These are phyloP conservation scores for Dendroctonus valens DNA, from an alignment of 1,140 invertebrate species.

Conservation along the genomic window DNA sequence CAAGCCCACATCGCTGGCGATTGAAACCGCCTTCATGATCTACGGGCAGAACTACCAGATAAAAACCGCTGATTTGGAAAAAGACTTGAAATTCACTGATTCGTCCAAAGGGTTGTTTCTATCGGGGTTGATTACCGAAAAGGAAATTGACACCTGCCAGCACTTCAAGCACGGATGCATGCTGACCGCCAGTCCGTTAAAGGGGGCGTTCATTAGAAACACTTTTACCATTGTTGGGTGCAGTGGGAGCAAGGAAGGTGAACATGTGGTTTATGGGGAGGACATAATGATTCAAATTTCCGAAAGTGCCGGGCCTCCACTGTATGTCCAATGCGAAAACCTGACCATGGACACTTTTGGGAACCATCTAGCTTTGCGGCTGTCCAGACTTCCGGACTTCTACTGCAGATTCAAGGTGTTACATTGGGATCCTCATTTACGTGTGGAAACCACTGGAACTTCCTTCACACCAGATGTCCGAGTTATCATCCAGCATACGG, in stretches of 20 bases:
- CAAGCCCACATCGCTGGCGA: slow-evolving; percentile 35
- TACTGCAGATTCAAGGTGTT: slow-evolving; percentile 47
- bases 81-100: slow-evolving; percentile 23
- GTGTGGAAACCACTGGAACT: slow-evolving; percentile 42
- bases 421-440: slow-evolving; percentile 39
- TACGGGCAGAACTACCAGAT: slow-evolving; percentile 45
- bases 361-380: slow-evolving; percentile 23
- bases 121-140: slow-evolving; percentile 45
- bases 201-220: slow-evolving; percentile 41
- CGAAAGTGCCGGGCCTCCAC: slow-evolving; percentile 30
- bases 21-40: slow-evolving; percentile 33
- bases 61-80: slow-evolving; percentile 37
- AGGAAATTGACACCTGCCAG: slow-evolving; percentile 42
- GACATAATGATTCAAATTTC: slow-evolving; percentile 45
- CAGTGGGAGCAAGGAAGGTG: slow-evolving; percentile 32
- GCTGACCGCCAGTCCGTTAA: slow-evolving; percentile 40
- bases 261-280: slow-evolving; percentile 43
- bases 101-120: slow-evolving; percentile 41
- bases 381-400: slow-evolving; percentile 42
- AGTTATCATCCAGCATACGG: slow-evolving; percentile 46
- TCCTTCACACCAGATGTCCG: slow-evolving; percentile 36
- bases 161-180: slow-evolving; percentile 45
- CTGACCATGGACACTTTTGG: slow-evolving; percentile 35
- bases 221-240: slow-evolving; percentile 42
- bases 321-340: slow-evolving; percentile 47